phyloP scores from a whole-genome alignment of 2,888 invertebrate species.

The Dynastes maya region DNA sequence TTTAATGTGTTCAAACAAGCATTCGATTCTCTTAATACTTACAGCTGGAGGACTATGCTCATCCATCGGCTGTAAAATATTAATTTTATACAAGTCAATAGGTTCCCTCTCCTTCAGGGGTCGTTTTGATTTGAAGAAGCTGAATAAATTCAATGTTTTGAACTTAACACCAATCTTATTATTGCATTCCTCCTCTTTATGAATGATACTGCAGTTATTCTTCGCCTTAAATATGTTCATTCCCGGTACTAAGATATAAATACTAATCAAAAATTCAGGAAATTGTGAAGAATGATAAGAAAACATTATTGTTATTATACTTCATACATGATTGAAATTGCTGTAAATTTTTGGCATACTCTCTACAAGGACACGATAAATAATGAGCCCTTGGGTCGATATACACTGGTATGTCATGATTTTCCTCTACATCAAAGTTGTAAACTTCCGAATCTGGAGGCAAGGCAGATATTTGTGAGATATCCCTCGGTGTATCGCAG shows the following conservation, averaged over 20 bases:
- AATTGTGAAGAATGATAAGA: not conserved
- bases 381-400: slow-evolving; percentile 12
- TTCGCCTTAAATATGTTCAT: slow-evolving; percentile 20
- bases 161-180: slow-evolving; percentile 30
- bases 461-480: slow-evolving; percentile 57
- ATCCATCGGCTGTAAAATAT: slow-evolving; percentile 57
- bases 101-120: slow-evolving; percentile 50
- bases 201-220: slow-evolving; percentile 6
- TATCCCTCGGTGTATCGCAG: slow-evolving; percentile 56
- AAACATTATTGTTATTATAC: no score
- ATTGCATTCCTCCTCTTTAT: slow-evolving; percentile 21
- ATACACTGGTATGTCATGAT: not conserved
- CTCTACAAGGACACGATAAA: slow-evolving; percentile 44
- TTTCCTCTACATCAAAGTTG: not conserved
- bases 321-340: slow-evolving; percentile 16
- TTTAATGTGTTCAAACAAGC: not conserved
- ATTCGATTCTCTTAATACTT: slow-evolving; percentile 14
- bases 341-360: slow-evolving; percentile 35
- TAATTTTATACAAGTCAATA: slow-evolving; percentile 60
- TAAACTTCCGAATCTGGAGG: slow-evolving; percentile 52
- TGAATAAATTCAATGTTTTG: slow-evolving; percentile 43
- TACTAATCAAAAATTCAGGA: no score
- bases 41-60: slow-evolving; percentile 58
- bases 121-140: slow-evolving; percentile 48
- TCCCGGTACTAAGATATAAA: slow-evolving; percentile 5